Percentiles rank a stretch among this genome's conserved stretches.
Evolutionary conservation across 2,888 invertebrate genomes (phyloP).

Genomic region (Mactromeris polynyma): DNA sequence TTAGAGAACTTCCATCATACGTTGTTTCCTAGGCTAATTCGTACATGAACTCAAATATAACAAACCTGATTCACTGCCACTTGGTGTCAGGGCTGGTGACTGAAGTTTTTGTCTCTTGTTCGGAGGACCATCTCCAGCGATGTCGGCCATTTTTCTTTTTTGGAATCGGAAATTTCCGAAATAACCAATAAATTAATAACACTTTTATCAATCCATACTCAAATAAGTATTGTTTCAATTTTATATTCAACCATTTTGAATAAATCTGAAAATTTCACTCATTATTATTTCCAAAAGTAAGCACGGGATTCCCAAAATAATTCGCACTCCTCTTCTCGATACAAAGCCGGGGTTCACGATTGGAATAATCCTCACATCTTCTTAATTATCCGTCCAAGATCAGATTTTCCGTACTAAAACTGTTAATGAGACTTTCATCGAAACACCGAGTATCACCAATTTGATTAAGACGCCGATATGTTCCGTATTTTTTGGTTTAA

Average conservation of each 20-base stretch:
- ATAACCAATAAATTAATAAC: conserved; percentile 56
- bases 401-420: conserved; percentile 43
- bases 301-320: conserved; percentile 65
- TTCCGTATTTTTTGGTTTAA: conserved; percentile 85
- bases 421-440: conserved; percentile 62
- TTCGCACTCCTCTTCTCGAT: conserved; percentile 57
- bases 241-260: conserved; percentile 46
- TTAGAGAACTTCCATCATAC: not conserved
- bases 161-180: conserved; percentile 65
- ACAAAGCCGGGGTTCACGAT: conserved; percentile 69
- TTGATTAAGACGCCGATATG: conserved; percentile 37
- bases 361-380: conserved; percentile 75
- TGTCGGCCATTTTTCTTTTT: conserved; percentile 72
- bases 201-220: conserved; percentile 51
- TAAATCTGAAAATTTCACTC: conserved; percentile 44
- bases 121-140: conserved; percentile 94
- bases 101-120: conserved; percentile 97
- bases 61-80: conserved; percentile 82
- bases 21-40: not conserved
- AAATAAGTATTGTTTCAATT: conserved; percentile 42
- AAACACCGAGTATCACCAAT: conserved; percentile 40
- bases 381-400: conserved; percentile 49
- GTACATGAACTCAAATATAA: not conserved
- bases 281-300: conserved; percentile 50
- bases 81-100: conserved; percentile 80